Percentiles rank a stretch among this genome's conserved stretches.
Conservation (phyloP, 2,113 vertebrate species). For the Dasyornis broadbenti region DNA sequence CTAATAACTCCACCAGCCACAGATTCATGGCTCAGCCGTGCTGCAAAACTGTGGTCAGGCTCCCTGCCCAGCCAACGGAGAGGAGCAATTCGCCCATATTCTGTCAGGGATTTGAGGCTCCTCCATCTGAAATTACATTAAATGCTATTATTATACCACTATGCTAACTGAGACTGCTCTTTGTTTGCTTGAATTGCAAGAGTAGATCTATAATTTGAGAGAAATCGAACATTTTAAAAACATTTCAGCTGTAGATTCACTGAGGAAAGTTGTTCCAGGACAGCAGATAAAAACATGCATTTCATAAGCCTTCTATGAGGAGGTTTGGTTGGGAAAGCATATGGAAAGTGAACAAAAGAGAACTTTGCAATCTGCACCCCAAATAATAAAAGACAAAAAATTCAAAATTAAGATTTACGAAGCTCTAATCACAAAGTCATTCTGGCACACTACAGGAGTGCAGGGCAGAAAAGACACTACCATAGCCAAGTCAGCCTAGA, state of each 20-base stretch:
- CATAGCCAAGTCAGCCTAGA: neutral
- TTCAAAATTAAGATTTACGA: neutral
- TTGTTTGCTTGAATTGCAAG: neutral
- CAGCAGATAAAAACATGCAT: neutral
- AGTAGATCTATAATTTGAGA: conserved; percentile 9
- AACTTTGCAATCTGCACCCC: neutral
- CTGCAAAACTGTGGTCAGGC: conserved; percentile 12
- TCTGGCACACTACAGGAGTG: neutral
- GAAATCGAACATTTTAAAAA: conserved; percentile 13
- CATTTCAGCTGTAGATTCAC: neutral
- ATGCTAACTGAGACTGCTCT: neutral
- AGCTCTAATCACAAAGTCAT: neutral
- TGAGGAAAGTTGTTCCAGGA: neutral
- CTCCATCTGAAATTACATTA: conserved; percentile 13
- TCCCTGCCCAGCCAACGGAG: neutral
- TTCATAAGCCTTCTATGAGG: neutral
- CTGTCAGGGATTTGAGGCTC: neutral
- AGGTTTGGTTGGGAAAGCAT: neutral
- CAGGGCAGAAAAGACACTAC: neutral
- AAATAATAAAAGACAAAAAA: neutral
- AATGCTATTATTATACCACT: conserved; percentile 31
- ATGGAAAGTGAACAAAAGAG: neutral
- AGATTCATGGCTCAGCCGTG: neutral
- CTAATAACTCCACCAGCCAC: neutral
- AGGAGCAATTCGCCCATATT: neutral